Base-by-base conservation (phyloP, 2,113 vertebrate species). In the Callospermophilus lateralis region DNA sequence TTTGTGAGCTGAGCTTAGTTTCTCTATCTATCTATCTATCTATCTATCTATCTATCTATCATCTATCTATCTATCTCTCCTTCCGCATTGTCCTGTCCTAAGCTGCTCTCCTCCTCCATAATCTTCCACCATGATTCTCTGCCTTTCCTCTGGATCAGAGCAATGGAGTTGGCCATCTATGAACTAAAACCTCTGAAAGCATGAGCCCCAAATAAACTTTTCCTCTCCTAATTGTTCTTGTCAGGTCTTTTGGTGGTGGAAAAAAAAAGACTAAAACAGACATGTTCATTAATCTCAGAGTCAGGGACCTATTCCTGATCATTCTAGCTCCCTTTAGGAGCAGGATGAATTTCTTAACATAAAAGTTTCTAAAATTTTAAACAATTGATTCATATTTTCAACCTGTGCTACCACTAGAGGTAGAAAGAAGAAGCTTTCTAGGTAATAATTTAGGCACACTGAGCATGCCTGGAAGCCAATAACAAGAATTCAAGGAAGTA, bases 401-500 rank as follows among this genome's bases (percentile, higher is more conserved):
- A 2, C 2, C 7, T 34, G 7, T 51, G 12, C 12, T 26, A 80
- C 74, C n/a, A 34, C 4, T 63, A 32, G 17, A 94, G 53, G 10
- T 34, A 94, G 51, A 68, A 84, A 84, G 16, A 68, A 76, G 28
- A 4, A 68, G n/a, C 10, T 65, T 34, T 53, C 42, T 48, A 76
- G 51, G 55, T 79, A 58, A 28, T 39, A 24, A 68, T 58, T 53
- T 85, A 32, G 22, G 13, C 6, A 86, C 16, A 79, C 0, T 10
- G 8, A 65, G 34, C 4, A 32, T 48, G 8, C n/a, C 30, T 84
- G 24, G 77, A 86, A 72, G 53, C 34, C 28, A 94, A 39, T 89
- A 83, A 89, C 42, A 37, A 96, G 37, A 88, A 91, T 76, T 84
- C 22, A 93, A 58, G n/a, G 37, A 90, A 28, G 17, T 67, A 15